Evolutionary conservation across 2,113 vertebrate species (phyloP), one percentile per base, ranked within the genome.

Genomic region (Thalassoma bifasciatum): DNA sequence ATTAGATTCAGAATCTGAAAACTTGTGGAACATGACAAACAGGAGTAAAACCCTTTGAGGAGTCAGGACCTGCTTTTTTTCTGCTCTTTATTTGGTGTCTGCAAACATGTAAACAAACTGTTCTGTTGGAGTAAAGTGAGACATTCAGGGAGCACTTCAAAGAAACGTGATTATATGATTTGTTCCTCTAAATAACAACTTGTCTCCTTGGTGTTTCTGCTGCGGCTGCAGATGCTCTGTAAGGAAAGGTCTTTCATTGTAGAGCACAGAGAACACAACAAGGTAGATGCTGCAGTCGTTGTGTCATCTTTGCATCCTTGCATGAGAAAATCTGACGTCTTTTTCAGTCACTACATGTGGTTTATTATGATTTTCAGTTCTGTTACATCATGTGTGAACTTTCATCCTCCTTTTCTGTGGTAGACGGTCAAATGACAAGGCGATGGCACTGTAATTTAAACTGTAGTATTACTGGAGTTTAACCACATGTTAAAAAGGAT

Each of bases 201-300:
- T 60, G 77, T 88, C 75, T 92, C 74, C 85, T 30, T 30, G 66
- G 44, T 89, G 30, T n/a, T n/a, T n/a, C 30, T 30, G 78, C 81
- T 62, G 69, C 75, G 83, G 86, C 91, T 91, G 61, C 93, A 94
- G 93, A 91, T 90, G 84, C 84, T 93, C 87, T 87, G 88, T 87
- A 95, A 92, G 92, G 91, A 94, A 79, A 90, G 72, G 76, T 94
- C 93, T 88, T 94, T 92, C 88, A 84, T 91, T 89, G 76, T 93
- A 84, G 93, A 95, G 67, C 82, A 90, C 24, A 30, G 30, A 30
- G 30, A 30, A 30, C 92, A 92, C 78, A 94, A 93, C 65, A 94
- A 95, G 94, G 94, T 95, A 91, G 76, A 84, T 30, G 47, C 49
- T 34, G 8, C 17, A 24, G 38, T 59, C 22, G 1, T 47, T 11